These are phyloP conservation scores for Megamerina dolium DNA, from an alignment of 2,888 invertebrate genomes.

Conservation along the genomic window DNA sequence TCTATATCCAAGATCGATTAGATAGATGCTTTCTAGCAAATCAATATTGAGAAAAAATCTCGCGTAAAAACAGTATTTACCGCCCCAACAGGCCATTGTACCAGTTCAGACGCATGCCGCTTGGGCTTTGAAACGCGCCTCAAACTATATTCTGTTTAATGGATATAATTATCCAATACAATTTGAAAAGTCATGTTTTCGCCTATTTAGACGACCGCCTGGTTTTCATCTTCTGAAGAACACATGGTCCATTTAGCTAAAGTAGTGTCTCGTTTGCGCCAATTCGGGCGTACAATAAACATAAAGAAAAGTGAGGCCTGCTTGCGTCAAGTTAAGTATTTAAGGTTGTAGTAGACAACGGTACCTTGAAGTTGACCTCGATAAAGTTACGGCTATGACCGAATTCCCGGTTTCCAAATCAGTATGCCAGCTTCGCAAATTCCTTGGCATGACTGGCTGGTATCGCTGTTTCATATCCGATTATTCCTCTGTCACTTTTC, in stretches of 20 bases:
- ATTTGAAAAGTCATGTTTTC: constrained; percentile 13
- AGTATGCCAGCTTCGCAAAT: constrained; percentile 15
- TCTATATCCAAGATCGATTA: background rate
- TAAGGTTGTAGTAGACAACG: constrained; percentile 17
- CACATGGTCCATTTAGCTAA: constrained; percentile 8
- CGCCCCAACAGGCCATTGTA: too few species aligned
- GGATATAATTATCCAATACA: constrained; percentile 11
- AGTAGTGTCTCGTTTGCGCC: too few species aligned
- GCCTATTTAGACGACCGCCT: constrained; percentile 17
- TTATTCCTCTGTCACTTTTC: constrained; percentile 10
- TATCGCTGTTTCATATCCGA: constrained; percentile 18
- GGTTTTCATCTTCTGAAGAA: constrained; percentile 5
- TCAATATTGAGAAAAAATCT: too few species aligned
- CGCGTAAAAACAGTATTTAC: too few species aligned
- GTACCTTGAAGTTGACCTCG: constrained; percentile 12
- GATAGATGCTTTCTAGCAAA: background rate
- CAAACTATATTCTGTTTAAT: constrained; percentile 13
- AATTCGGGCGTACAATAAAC: constrained; percentile 18
- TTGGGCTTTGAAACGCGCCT: too few species aligned
- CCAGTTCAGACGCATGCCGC: too few species aligned
- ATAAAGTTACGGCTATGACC: constrained; percentile 9
- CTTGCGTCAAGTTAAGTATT: constrained; percentile 10
- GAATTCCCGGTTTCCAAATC: constrained; percentile 14
- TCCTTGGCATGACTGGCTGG: constrained; percentile 22
- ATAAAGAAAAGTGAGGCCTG: constrained; percentile 16